Conservation (phyloP, 1,140 invertebrate species). For the Drosophila saltans region DNA sequence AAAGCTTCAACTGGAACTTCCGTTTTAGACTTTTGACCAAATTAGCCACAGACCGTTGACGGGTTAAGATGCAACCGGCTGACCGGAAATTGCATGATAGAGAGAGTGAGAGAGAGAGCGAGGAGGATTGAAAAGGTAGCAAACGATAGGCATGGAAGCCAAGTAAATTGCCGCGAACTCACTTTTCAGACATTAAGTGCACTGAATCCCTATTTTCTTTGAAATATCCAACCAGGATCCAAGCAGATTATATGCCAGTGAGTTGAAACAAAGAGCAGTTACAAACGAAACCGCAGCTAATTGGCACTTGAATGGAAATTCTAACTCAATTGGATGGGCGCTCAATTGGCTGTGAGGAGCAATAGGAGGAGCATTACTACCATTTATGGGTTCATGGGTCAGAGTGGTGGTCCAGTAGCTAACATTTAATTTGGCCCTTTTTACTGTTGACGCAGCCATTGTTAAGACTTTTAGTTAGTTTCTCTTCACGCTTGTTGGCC, state of each 20-base stretch:
- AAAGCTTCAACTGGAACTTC: not conserved
- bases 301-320: conserved; percentile 66
- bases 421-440: conserved; percentile 46
- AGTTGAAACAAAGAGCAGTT: conserved; percentile 35
- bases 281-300: conserved; percentile 57
- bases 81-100: conserved; percentile 3
- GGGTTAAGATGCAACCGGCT: not conserved
- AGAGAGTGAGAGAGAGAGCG: not conserved
- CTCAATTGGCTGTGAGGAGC: conserved; percentile 22
- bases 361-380: conserved; percentile 14
- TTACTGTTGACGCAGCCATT: conserved; percentile 45
- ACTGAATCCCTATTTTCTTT: not conserved
- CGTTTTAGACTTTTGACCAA: not conserved
- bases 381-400: not conserved
- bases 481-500: conserved; percentile 2
- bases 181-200: conserved; percentile 11
- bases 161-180: not conserved
- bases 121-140: not conserved
- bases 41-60: conserved; percentile 3
- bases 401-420: conserved; percentile 6
- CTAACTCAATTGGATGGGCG: conserved; percentile 53
- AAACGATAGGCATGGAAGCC: not conserved
- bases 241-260: conserved; percentile 1
- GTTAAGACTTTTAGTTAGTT: conserved; percentile 24
- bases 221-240: not conserved